A percentile compares a stretch with the other conserved stretches of the same genome.
These are phyloP conservation scores for Eugnorisma glareosa DNA, from an alignment of 2,888 invertebrate genomes.

Conservation along the genomic window DNA sequence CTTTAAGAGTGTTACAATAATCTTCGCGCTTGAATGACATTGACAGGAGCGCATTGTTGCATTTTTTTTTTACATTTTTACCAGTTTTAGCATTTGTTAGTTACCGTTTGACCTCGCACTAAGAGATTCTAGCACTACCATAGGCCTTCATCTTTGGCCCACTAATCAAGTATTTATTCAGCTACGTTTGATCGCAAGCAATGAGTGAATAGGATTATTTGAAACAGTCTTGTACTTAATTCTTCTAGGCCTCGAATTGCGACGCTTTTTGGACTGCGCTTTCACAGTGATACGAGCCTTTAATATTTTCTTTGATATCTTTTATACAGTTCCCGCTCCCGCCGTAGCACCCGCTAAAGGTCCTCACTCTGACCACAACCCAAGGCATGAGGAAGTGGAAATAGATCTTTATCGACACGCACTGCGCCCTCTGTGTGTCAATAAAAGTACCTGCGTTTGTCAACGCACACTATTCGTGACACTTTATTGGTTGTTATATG, in stretches of 20 bases:
- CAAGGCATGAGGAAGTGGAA: slow-evolving; percentile 65
- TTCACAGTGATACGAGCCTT: not conserved
- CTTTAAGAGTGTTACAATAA: not conserved
- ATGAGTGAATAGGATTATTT: not conserved
- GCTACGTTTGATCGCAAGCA: not conserved
- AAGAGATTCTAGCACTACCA: not conserved
- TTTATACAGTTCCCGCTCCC: not conserved
- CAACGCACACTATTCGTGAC: slow-evolving; percentile 61
- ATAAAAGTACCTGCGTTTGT: slow-evolving; percentile 60
- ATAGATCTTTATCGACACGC: slow-evolving; percentile 73
- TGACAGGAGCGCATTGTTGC: not conserved
- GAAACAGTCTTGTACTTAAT: not conserved
- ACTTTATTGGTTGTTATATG: slow-evolving; percentile 49
- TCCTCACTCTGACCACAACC: not conserved
- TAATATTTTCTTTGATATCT: not conserved
- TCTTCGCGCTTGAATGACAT: not conserved
- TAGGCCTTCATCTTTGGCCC: not conserved
- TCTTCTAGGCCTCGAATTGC: not conserved
- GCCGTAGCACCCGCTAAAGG: not conserved
- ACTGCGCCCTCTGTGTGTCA: slow-evolving; percentile 61
- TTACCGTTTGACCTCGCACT: not conserved
- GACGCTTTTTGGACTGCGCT: not conserved
- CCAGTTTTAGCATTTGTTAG: no score
- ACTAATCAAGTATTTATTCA: not conserved
- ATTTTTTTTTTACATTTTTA: no score